These are phyloP conservation scores for Gnatocerus cornutus DNA, from an alignment of 2,888 invertebrate genomes.

Conservation along the genomic window DNA sequence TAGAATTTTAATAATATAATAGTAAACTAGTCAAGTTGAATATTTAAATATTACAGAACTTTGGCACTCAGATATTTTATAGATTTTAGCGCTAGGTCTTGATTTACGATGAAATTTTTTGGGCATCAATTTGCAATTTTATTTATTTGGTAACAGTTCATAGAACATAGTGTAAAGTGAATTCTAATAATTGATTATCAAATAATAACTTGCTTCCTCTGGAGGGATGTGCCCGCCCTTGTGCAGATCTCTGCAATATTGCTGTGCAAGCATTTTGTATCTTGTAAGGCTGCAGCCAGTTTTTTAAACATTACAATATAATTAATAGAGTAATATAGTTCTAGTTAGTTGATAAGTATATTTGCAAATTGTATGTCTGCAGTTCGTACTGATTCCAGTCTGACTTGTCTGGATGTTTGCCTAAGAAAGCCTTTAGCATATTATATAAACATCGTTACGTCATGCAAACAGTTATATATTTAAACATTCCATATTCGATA, in stretches of 20 bases:
- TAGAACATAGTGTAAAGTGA: conserved; percentile 56
- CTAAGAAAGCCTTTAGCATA: conserved; percentile 70
- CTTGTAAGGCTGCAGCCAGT: conserved; percentile 67
- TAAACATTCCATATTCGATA: conserved; percentile 66
- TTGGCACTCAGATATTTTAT: conserved; percentile 64
- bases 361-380: conserved; percentile 67
- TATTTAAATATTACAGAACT: conserved; percentile 59
- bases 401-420: conserved; percentile 68
- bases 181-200: conserved; percentile 55
- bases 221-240: conserved; percentile 59
- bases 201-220: conserved; percentile 66
- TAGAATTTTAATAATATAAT: conserved; percentile 65
- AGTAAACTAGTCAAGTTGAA: conserved; percentile 65
- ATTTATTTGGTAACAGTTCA: conserved; percentile 29
- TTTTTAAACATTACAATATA: conserved; percentile 63
- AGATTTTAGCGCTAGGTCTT: conserved; percentile 55
- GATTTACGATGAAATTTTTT: conserved; percentile 38
- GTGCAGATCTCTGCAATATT: conserved; percentile 53
- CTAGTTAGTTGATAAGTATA: conserved; percentile 66
- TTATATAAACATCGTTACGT: conserved; percentile 65
- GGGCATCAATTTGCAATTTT: conserved; percentile 36
- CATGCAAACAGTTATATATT: conserved; percentile 64
- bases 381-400: conserved; percentile 68
- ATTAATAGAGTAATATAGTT: conserved; percentile 57
- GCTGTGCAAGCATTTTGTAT: conserved; percentile 64